Evolutionary conservation across 2,888 invertebrate species (phyloP), one percentile per base, ranked within the genome.

Genomic region (Lydus trimaculatus): DNA sequence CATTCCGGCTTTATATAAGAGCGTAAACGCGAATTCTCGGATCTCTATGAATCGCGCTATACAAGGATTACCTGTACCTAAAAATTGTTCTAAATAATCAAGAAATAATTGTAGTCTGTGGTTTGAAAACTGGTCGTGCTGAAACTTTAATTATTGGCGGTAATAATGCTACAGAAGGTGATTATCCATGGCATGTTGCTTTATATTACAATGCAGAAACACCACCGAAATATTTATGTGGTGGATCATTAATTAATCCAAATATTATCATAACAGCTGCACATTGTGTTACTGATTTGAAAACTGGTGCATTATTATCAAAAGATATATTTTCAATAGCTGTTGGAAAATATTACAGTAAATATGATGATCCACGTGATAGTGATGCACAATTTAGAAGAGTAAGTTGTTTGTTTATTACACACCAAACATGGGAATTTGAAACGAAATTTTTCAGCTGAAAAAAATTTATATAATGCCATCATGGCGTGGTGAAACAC

Each of bases 21-120:
- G n/a, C n/a, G n/a, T n/a, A n/a, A n/a, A n/a, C n/a, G n/a, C n/a
- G n/a, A n/a, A n/a, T n/a, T n/a, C n/a, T n/a, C n/a, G n/a, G n/a
- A n/a, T n/a, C n/a, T n/a, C n/a, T n/a, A n/a, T n/a, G n/a, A n/a
- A n/a, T n/a, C n/a, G n/a, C n/a, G n/a, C n/a, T n/a, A n/a, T n/a
- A n/a, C n/a, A n/a, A n/a, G n/a, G n/a, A n/a, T n/a, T n/a, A n/a
- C n/a, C n/a, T n/a, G n/a, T n/a, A n/a, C n/a, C n/a, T n/a, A n/a
- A n/a, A n/a, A n/a, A 43, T 43, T 17, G n/a, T 43, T 43, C 15
- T 11, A 9, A 36, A 36, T 36, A 15, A 36, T 31, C 7, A 15
- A 28, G 64, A 36, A 23, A 20, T 59, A 60, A 25, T 72, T 72
- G 58, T 72, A 84, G 85, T 79, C 20, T 85, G 85, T 71, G 85